phyloP scores from a whole-genome alignment of 2,888 invertebrate genomes.

The Scaptodrosophila latifasciaeformis region DNA sequence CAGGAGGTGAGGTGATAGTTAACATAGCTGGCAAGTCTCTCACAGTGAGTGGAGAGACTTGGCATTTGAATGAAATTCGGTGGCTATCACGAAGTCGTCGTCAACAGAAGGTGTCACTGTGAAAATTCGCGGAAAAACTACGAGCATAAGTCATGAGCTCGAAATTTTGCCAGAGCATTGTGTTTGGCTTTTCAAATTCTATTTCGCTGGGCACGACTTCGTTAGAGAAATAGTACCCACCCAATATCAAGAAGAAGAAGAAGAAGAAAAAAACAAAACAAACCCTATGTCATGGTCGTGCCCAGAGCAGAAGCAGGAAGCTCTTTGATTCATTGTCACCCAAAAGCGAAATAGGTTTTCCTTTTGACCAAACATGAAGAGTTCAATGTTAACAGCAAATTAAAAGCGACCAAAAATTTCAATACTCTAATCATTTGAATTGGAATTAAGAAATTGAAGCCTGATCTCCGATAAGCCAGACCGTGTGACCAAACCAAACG shows the following conservation, averaged over 20 bases:
- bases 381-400: constrained; percentile 61
- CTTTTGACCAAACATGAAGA: constrained; percentile 23
- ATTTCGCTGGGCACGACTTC: constrained; percentile 41
- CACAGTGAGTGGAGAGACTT: no score
- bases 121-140: constrained; percentile 57
- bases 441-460: constrained; percentile 66
- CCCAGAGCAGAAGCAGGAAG: no score
- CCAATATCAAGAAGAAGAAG: no score
- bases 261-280: no score
- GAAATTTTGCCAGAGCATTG: no score
- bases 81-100: constrained; percentile 7
- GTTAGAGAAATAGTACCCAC: no score
- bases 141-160: constrained; percentile 49
- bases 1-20: neutral
- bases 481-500: constrained; percentile 40
- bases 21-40: constrained; percentile 27
- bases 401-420: constrained; percentile 4
- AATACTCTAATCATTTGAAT: constrained; percentile 18
- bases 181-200: constrained; percentile 32
- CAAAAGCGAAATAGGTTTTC: no score
- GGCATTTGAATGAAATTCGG: constrained; percentile 42
- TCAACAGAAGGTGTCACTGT: constrained; percentile 22
- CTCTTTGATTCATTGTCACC: no score
- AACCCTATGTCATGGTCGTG: no score
- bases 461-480: constrained; percentile 61